A percentile compares a stretch with the other conserved stretches of the same genome.
These are phyloP conservation scores for Coptotermes formosanus DNA, from an alignment of 1,140 invertebrate genomes.

Conservation along the genomic window DNA sequence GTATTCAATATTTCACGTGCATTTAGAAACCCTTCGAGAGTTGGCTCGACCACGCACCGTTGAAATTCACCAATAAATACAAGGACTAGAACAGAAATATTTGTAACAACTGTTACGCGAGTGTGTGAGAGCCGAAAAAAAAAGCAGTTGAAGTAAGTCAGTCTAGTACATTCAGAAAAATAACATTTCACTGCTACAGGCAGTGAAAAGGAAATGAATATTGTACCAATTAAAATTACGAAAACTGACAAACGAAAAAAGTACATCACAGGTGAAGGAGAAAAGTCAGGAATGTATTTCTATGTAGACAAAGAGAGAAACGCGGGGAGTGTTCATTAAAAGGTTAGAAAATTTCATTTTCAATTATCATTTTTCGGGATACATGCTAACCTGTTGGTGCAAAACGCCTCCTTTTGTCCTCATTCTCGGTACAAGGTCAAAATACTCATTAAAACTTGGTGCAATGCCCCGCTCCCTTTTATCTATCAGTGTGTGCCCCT, in stretches of 20 bases:
- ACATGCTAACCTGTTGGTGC: background rate
- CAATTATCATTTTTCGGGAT: background rate
- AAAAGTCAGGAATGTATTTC: background rate
- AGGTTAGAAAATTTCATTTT: background rate
- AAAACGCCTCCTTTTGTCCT: background rate
- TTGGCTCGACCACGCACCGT: too few relatives aligned
- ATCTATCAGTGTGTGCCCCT: background rate
- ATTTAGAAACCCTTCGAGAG: too few relatives aligned
- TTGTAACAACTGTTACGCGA: too few relatives aligned
- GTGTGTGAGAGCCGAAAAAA: background rate
- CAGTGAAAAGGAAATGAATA: background rate
- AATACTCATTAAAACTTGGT: background rate
- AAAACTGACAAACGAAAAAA: background rate
- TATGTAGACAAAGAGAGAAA: background rate
- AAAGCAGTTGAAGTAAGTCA: background rate
- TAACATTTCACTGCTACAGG: background rate
- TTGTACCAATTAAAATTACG: background rate
- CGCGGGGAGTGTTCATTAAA: background rate
- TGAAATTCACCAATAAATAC: too few relatives aligned
- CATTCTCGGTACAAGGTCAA: background rate
- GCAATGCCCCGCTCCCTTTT: background rate
- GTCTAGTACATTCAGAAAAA: background rate
- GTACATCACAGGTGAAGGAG: background rate
- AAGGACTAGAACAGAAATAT: too few relatives aligned
- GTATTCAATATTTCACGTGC: too few relatives aligned